Percentiles rank a stretch among this genome's conserved stretches.
phyloP scores from a whole-genome alignment of 2,888 invertebrate genomes.

The Melinopterus prodromus region DNA sequence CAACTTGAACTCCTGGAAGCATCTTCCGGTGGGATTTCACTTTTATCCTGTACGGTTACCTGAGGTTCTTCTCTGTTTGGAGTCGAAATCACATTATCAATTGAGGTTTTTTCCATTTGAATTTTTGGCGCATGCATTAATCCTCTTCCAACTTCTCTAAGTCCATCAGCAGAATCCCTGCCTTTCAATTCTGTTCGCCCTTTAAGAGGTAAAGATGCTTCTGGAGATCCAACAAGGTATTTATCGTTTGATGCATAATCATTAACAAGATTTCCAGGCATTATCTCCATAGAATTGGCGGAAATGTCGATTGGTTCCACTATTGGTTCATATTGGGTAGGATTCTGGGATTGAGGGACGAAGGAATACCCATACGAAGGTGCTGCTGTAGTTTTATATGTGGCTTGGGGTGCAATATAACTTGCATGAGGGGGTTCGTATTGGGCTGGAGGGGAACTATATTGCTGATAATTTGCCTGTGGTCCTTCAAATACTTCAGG shows the following conservation, averaged over 20 bases:
- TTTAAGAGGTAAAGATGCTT: neutral
- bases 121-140: neutral
- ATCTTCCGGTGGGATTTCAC: neutral
- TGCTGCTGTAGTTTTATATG: neutral
- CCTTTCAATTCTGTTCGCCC: neutral
- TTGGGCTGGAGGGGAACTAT: neutral
- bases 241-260: neutral
- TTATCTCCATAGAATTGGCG: neutral
- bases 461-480: neutral
- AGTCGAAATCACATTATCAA: neutral
- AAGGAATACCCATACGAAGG: neutral
- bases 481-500: neutral
- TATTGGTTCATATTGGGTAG: neutral
- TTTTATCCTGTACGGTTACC: neutral
- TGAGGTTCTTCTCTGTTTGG: neutral
- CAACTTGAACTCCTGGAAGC: no score
- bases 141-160: neutral
- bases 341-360: neutral
- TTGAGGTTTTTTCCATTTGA: neutral
- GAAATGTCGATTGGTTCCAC: neutral
- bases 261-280: neutral
- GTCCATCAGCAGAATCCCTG: no score
- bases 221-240: neutral
- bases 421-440: neutral
- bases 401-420: neutral